Percentiles rank a stretch among this genome's conserved stretches.
These are phyloP conservation scores for Panurus biarmicus DNA, from an alignment of 2,113 vertebrate genomes.

Conservation along the genomic window DNA sequence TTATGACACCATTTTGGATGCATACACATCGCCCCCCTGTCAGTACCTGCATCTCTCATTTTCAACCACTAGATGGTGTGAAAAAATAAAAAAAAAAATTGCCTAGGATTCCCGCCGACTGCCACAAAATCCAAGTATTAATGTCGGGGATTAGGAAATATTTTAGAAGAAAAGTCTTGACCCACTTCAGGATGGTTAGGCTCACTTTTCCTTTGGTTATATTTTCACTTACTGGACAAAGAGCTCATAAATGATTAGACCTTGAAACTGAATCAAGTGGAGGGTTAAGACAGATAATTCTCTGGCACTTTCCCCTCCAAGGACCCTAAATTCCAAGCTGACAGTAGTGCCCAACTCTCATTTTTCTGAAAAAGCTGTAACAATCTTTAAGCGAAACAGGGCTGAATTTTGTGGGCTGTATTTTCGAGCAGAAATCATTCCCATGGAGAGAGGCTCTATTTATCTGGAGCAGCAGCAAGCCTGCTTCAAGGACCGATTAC, in stretches of 20 bases:
- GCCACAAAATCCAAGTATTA: constrained; percentile 21
- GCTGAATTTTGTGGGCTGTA: background rate
- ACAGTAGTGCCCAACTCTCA: constrained; percentile 10
- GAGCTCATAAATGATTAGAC: constrained; percentile 22
- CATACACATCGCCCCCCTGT: background rate
- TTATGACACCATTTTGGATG: constrained; percentile 70
- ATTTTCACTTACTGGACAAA: constrained; percentile 30
- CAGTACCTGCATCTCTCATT: constrained; percentile 65
- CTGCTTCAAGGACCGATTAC: background rate
- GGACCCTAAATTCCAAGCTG: constrained; percentile 51
- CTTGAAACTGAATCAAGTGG: constrained; percentile 47
- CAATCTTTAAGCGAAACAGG: background rate
- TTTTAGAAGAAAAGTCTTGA: constrained; percentile 28
- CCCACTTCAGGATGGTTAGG: background rate
- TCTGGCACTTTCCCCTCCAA: constrained; percentile 21
- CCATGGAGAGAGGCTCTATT: background rate
- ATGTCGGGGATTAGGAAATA: constrained; percentile 16
- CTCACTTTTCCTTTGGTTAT: constrained; percentile 9
- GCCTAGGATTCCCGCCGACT: constrained; percentile 19
- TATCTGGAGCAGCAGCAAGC: background rate
- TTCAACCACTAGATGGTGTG: constrained; percentile 79
- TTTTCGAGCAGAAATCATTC: constrained; percentile 39
- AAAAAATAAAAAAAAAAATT: constrained; percentile 68
- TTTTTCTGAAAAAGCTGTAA: constrained; percentile 50
- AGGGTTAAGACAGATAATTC: constrained; percentile 46